Evolutionary conservation across 2,888 invertebrate genomes (phyloP).

Genomic region (Apoda limacodes): DNA sequence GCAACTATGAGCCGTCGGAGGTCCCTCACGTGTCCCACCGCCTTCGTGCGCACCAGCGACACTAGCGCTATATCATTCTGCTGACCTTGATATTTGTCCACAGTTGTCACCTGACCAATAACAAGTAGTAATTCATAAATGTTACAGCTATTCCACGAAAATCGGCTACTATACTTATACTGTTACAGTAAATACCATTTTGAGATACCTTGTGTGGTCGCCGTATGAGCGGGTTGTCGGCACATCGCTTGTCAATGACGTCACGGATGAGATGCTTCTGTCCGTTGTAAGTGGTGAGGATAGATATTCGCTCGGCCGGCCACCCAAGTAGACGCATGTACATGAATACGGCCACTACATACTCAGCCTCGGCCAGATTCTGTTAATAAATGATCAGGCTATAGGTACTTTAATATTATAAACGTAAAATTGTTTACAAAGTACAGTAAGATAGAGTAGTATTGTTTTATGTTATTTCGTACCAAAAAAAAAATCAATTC

Average conservation of each 20-base stretch:
- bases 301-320: constrained; percentile 96
- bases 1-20: constrained; percentile 97
- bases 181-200: too few species aligned
- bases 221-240: constrained; percentile 94
- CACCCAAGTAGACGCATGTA: constrained; percentile 98
- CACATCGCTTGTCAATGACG: constrained; percentile 93
- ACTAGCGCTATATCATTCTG: constrained; percentile 98
- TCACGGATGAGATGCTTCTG: constrained; percentile 98
- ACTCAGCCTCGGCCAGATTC: constrained; percentile 92
- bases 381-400: too few species aligned
- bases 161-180: neutral
- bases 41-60: constrained; percentile 94
- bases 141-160: neutral
- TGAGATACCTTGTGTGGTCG: constrained; percentile 88
- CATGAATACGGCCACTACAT: constrained; percentile 97
- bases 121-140: neutral
- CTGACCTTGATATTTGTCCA: constrained; percentile 99
- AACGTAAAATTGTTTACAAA: too few species aligned
- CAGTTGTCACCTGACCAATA: constrained; percentile 81
- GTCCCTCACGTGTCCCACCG: constrained; percentile 98
- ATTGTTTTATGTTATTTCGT: too few species aligned
- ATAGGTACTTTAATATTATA: too few species aligned
- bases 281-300: constrained; percentile 98
- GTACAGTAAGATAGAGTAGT: too few species aligned
- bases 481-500: too few species aligned